Evolutionary conservation across 2,888 invertebrate genomes (phyloP).

Genomic region (Hecatera dysodea): DNA sequence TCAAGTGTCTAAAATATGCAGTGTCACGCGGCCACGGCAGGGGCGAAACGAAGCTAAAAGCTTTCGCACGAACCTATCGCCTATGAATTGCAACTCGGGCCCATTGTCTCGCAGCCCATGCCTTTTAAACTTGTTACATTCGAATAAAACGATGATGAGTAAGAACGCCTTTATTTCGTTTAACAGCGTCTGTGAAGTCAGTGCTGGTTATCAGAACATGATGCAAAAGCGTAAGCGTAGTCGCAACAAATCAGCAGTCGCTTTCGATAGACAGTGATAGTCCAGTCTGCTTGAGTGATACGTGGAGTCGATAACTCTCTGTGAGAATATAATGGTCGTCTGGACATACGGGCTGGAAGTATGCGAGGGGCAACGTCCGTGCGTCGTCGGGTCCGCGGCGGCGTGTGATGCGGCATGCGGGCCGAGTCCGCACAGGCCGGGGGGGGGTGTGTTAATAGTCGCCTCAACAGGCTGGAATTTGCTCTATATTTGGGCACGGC

Average conservation of each 20-base stretch:
- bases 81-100: conserved; percentile 31
- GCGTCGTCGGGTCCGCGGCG: conserved; percentile 45
- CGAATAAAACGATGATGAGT: conserved; percentile 55
- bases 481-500: conserved; percentile 77
- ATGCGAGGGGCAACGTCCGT: conserved; percentile 55
- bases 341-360: conserved; percentile 43
- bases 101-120: conserved; percentile 56
- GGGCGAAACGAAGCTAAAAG: conserved; percentile 47
- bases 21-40: conserved; percentile 62
- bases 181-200: conserved; percentile 41
- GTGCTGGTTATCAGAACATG: conserved; percentile 44
- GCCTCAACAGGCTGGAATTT: conserved; percentile 71
- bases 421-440: conserved; percentile 39
- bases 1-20: conserved; percentile 67
- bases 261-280: conserved; percentile 6
- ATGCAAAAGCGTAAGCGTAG: conserved; percentile 30
- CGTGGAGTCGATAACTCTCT: conserved; percentile 28
- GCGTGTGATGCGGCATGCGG: conserved; percentile 45
- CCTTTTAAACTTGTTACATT: conserved; percentile 48
- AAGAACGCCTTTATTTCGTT: conserved; percentile 56
- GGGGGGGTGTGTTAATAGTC: conserved; percentile 60
- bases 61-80: conserved; percentile 57
- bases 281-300: conserved; percentile 8
- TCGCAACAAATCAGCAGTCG: conserved; percentile 25
- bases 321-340: conserved; percentile 25